These are phyloP conservation scores for Micronycteris hirsuta DNA, from an alignment of 2,113 vertebrate genomes.

Conservation along the genomic window DNA sequence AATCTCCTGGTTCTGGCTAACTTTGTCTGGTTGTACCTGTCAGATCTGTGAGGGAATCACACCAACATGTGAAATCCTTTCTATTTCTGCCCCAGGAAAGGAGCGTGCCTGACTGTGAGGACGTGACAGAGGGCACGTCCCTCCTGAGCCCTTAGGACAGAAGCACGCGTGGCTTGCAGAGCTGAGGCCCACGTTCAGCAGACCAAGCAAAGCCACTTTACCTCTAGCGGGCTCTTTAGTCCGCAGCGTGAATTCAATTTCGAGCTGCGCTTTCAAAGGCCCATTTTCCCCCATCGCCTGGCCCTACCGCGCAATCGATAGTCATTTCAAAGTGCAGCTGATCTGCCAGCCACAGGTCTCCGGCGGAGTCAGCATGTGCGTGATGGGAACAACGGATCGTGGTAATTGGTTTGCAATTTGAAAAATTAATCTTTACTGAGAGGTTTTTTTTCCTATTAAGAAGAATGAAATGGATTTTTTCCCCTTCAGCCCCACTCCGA, in stretches of 20 bases:
- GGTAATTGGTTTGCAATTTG: constrained; percentile 53
- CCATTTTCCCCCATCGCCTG: constrained; percentile 58
- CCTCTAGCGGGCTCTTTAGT: constrained; percentile 51
- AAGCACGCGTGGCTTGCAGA: neutral
- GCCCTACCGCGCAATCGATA: constrained; percentile 63
- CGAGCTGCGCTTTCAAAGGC: constrained; percentile 54
- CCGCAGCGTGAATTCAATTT: constrained; percentile 54
- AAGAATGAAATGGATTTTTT: constrained; percentile 8
- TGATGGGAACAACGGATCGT: constrained; percentile 33
- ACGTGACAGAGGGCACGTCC: too few species aligned
- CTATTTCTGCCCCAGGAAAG: neutral
- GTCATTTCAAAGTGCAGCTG: constrained; percentile 64
- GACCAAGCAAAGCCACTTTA: constrained; percentile 34
- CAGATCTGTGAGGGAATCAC: neutral
- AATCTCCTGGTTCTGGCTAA: neutral
- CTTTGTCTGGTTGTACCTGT: neutral
- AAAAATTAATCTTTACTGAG: constrained; percentile 57
- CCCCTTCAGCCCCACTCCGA: neutral
- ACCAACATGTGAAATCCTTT: neutral
- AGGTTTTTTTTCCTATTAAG: constrained; percentile 3
- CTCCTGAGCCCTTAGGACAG: neutral
- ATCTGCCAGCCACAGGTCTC: constrained; percentile 52
- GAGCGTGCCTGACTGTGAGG: neutral
- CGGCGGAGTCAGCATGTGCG: constrained; percentile 64
- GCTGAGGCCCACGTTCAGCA: constrained; percentile 47